phyloP scores from a whole-genome alignment of 2,113 vertebrate species.

The Agapornis roseicollis region DNA sequence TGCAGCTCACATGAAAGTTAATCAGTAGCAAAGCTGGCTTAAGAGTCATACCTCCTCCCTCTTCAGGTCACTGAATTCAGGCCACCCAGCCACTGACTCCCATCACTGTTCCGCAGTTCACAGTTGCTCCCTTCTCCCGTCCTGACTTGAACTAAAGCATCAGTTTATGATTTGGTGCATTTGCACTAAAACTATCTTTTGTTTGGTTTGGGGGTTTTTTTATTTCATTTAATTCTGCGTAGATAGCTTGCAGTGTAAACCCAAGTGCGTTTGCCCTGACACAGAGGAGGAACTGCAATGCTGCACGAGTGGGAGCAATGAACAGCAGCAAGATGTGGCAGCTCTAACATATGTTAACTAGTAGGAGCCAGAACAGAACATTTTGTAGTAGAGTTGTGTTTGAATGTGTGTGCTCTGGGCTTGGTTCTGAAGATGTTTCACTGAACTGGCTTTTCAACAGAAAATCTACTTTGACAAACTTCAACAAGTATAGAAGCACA shows the following conservation, averaged over 20 bases:
- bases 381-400: neutral
- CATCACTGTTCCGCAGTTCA: neutral
- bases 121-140: neutral
- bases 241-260: neutral
- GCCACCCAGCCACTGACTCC: neutral
- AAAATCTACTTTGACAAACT: neutral
- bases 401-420: neutral
- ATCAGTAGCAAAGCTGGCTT: neutral
- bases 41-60: neutral
- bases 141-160: neutral
- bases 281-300: neutral
- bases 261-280: neutral
- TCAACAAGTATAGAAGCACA: neutral
- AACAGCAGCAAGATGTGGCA: neutral
- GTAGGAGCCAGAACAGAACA: neutral
- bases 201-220: no score
- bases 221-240: fast-evolving
- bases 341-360: neutral
- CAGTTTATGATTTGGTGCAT: neutral
- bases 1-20: neutral
- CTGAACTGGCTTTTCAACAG: neutral
- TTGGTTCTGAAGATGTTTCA: neutral
- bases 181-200: neutral
- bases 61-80: neutral
- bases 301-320: neutral